Conservation (phyloP, 2,797 vertebrate genomes). For the Chelon labrosus region DNA sequence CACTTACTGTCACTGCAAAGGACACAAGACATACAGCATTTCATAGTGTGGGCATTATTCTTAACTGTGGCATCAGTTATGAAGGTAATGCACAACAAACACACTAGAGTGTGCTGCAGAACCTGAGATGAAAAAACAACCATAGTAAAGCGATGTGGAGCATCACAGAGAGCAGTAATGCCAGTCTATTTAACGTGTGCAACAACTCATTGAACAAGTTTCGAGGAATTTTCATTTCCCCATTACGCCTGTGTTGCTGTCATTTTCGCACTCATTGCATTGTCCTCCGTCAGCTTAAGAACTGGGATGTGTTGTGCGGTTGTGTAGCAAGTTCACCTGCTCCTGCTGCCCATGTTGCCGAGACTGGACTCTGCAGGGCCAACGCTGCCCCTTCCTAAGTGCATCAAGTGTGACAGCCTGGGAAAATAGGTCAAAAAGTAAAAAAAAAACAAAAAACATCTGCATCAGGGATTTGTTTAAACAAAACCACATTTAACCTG, state of each 20-base stretch:
- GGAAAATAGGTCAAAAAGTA: neutral
- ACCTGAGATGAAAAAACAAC: no score
- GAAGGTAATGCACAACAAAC: neutral
- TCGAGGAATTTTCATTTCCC: no score
- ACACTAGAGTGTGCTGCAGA: neutral
- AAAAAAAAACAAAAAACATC: neutral
- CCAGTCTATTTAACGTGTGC: no score
- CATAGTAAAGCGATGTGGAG: no score
- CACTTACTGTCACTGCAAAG: slow-evolving; percentile 63
- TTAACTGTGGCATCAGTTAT: no score
- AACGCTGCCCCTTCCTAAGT: slow-evolving; percentile 75
- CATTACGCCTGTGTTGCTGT: no score
- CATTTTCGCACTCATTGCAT: no score
- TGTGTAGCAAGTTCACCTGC: slow-evolving; percentile 74
- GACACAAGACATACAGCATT: neutral
- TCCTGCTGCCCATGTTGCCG: slow-evolving; percentile 47
- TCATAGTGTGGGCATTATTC: no score
- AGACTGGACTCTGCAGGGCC: slow-evolving; percentile 73
- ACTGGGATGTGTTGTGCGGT: neutral
- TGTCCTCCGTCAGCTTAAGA: no score
- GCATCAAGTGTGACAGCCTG: slow-evolving; percentile 82
- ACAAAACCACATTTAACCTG: no score
- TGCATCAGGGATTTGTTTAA: neutral
- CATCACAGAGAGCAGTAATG: no score
- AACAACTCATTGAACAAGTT: no score